phyloP scores from a whole-genome alignment of 2,888 invertebrate species.

The Troides oblongomaculatus region DNA sequence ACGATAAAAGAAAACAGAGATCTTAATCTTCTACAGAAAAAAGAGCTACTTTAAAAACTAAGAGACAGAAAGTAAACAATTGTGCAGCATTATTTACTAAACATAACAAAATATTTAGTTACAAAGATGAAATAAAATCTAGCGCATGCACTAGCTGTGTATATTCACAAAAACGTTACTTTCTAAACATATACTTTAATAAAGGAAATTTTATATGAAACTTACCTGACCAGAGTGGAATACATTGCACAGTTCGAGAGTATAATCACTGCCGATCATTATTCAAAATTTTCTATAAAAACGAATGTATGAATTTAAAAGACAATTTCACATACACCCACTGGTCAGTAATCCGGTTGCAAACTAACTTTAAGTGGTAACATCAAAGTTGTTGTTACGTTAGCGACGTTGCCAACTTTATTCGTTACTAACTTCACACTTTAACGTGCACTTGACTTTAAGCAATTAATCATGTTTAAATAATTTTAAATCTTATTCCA shows the following conservation, averaged over 20 bases:
- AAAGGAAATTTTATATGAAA: slow-evolving; percentile 26
- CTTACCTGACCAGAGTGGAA: slow-evolving; percentile 93
- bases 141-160: background rate
- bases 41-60: too few species aligned
- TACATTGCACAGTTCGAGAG: slow-evolving; percentile 92
- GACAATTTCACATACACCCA: slow-evolving; percentile 47
- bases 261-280: slow-evolving; percentile 91
- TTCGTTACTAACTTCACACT: slow-evolving; percentile 51
- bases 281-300: slow-evolving; percentile 42
- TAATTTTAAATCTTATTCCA: slow-evolving; percentile 33
- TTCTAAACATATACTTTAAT: background rate
- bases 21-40: too few species aligned
- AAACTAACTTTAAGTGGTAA: slow-evolving; percentile 57
- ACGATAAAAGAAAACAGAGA: background rate
- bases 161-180: background rate
- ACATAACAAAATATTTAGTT: background rate
- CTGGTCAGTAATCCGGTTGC: slow-evolving; percentile 37
- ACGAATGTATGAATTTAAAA: slow-evolving; percentile 36
- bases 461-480: slow-evolving; percentile 25
- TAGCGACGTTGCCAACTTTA: slow-evolving; percentile 65
- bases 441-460: slow-evolving; percentile 50
- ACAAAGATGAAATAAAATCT: background rate
- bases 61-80: background rate
- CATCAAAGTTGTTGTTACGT: slow-evolving; percentile 51
- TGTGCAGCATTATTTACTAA: background rate